Percentiles rank a stretch among this genome's conserved stretches.
phyloP scores from a whole-genome alignment of 2,888 invertebrate species.

The Idaea aversata region DNA sequence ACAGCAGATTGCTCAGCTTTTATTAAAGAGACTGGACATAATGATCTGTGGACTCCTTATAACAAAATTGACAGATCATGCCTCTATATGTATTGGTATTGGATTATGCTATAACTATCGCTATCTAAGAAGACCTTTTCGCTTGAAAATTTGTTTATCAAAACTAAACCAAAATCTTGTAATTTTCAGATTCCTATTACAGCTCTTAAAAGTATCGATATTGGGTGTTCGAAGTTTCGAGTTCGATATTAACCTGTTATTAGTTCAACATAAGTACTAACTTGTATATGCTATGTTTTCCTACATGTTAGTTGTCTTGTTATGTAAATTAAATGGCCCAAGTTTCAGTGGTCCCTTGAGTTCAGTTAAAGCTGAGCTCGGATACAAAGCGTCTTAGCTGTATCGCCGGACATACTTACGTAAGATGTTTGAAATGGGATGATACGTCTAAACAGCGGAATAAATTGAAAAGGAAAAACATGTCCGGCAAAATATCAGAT shows the following conservation, averaged over 20 bases:
- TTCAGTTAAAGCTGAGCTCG: conserved; percentile 28
- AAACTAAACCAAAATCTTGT: too few species aligned
- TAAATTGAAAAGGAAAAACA: neutral
- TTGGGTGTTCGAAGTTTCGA: neutral
- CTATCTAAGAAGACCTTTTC: neutral
- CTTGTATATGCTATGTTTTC: conserved; percentile 18
- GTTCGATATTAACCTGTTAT: neutral
- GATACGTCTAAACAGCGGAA: conserved; percentile 7
- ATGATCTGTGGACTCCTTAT: too few species aligned
- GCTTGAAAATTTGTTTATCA: too few species aligned
- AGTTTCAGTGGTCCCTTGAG: conserved; percentile 26
- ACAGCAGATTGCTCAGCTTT: too few species aligned
- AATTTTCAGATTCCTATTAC: neutral
- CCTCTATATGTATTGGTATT: neutral
- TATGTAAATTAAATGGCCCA: conserved; percentile 30
- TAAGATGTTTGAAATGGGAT: conserved; percentile 9
- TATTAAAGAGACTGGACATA: too few species aligned
- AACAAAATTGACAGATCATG: too few species aligned
- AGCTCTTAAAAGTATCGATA: neutral
- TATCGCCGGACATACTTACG: conserved; percentile 13
- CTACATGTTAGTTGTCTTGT: conserved; percentile 13
- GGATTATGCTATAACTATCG: neutral
- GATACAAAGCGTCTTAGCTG: conserved; percentile 25
- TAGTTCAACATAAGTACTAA: neutral
- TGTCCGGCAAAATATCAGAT: neutral